phyloP scores from a whole-genome alignment of 2,113 vertebrate genomes.

The Melanerpes aurifrons region DNA sequence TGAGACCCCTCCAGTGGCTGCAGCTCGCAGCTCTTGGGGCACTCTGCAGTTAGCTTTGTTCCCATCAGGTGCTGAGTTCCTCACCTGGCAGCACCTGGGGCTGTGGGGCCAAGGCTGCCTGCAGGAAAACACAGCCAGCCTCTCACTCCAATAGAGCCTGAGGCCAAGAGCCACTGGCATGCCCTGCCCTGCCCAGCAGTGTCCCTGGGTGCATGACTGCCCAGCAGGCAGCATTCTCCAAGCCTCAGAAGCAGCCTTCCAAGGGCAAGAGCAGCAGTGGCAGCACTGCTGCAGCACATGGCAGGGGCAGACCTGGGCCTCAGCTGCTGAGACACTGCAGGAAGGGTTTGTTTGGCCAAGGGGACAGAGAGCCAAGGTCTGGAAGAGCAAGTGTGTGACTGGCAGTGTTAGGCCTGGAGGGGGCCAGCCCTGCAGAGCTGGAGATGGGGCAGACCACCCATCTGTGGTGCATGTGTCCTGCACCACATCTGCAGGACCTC shows the following conservation, averaged over 20 bases:
- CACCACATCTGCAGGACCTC: conserved; percentile 14
- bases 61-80: background rate
- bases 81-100: background rate
- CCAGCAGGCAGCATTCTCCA: conserved; percentile 55
- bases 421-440: conserved; percentile 58
- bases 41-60: background rate
- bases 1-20: too few relatives aligned
- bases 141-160: conserved; percentile 5
- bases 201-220: conserved; percentile 13
- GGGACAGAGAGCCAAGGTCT: conserved; percentile 58
- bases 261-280: conserved; percentile 60
- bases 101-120: background rate
- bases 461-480: too few relatives aligned
- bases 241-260: conserved; percentile 63
- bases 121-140: conserved; percentile 22
- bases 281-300: conserved; percentile 47
- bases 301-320: conserved; percentile 59
- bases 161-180: conserved; percentile 35
- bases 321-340: conserved; percentile 53
- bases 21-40: background rate
- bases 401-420: conserved; percentile 50
- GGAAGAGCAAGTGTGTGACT: conserved; percentile 58
- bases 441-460: too few relatives aligned
- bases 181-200: conserved; percentile 22
- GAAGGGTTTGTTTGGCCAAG: conserved; percentile 44